Evolutionary conservation across 2,797 vertebrate genomes (phyloP), one percentile per base, ranked within the genome.

Genomic region (Rhynchotus rufescens): DNA sequence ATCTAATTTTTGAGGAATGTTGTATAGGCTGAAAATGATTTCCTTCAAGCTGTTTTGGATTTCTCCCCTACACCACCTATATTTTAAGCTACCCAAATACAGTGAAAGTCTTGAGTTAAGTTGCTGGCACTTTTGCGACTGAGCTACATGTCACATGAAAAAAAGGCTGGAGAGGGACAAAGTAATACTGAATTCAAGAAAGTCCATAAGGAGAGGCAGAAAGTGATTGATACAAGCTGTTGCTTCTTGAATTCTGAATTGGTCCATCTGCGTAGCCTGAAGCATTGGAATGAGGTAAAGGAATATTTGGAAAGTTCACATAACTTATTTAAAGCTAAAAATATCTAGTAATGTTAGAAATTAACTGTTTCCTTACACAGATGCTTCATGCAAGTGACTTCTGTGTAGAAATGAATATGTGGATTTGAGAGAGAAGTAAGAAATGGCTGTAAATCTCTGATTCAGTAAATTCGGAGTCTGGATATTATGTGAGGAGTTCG

Each of bases 211-310:
- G 69, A 90, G 30, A 91, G 34, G 15, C 73, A 90, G 80, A 85
- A 90, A 87, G 61, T 81, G 64, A 95, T 92, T 90, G 80, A 81
- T 88, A 84, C 51, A 89, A 92, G 92, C 83, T 90, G 81, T 90
- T 95, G 67, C 68, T 91, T 94, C 91, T 94, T 93, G 83, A 89
- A 94, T 94, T 95, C 90, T 95, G 89, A 94, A 95, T 83, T 87
- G 65, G 88, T 87, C 80, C 90, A 91, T 96, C 92, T 95, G 80
- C 94, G 84, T 94, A 95, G 86, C 89, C 68, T 0, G 28, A 93
- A 93, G 96, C 93, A 91, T 23, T 66, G 44, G 83, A 93, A 90
- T 93, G 91, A 96, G 52, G 92, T 86, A 93, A 93, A 92, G 78
- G 71, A 67, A 89, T 94, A 86, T 94, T 92, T 96, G 83, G 51